phyloP scores from a whole-genome alignment of 2,113 vertebrate genomes.

The Protobothrops flavoviridis region DNA sequence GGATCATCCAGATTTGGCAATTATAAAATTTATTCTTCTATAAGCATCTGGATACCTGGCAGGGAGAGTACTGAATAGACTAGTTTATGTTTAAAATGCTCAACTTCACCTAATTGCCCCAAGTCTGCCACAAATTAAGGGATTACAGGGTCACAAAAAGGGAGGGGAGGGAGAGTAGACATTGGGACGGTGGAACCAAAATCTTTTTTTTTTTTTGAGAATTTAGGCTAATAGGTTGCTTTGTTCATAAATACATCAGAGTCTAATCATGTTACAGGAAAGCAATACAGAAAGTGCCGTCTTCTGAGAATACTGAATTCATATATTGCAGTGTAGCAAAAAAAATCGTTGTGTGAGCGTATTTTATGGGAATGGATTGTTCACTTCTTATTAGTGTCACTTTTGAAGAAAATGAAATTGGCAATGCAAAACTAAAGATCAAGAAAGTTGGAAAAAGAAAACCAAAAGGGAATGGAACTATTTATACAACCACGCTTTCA shows the following conservation, averaged over 20 bases:
- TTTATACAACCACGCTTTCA: neutral
- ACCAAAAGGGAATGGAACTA: conserved; percentile 9
- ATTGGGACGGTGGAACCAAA: neutral
- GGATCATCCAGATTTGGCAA: neutral
- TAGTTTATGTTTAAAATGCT: neutral
- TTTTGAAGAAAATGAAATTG: neutral
- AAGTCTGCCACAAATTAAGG: neutral
- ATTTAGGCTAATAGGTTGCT: neutral
- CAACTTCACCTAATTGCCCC: neutral
- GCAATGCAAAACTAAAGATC: rapidly evolving
- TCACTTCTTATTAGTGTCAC: neutral
- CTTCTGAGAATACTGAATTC: neutral
- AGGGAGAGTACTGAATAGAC: neutral
- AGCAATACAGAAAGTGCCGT: neutral
- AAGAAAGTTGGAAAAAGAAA: neutral
- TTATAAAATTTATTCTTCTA: neutral
- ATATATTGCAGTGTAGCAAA: neutral
- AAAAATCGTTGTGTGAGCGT: neutral
- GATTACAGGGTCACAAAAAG: neutral
- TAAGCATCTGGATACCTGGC: neutral
- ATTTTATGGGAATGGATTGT: neutral
- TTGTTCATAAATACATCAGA: neutral
- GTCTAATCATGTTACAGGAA: neutral
- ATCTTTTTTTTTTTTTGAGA: neutral
- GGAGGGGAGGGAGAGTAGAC: neutral